Conservation (phyloP, 1,140 invertebrate species). For the Drosophila albomicans region DNA sequence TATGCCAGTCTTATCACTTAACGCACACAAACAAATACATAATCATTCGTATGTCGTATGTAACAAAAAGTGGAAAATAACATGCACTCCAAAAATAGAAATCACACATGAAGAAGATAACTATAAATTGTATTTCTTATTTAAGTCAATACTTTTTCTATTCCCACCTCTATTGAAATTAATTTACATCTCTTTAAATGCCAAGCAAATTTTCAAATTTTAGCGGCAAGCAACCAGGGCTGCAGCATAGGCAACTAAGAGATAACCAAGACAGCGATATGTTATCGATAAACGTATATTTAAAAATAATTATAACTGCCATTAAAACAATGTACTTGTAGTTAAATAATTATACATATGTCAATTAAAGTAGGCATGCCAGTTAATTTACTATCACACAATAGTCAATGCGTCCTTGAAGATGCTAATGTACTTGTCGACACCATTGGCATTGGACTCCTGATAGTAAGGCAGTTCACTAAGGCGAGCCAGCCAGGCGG, state of each 20-base stretch:
- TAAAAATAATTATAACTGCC: neutral
- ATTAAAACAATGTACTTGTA: neutral
- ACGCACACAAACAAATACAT: neutral
- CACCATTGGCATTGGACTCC: conserved; percentile 74
- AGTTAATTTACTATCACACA: conserved; percentile 7
- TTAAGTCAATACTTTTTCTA: no score
- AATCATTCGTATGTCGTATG: no score
- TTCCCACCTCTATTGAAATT: neutral
- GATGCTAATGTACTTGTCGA: conserved; percentile 71
- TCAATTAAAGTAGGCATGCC: neutral
- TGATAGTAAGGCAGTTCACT: conserved; percentile 81
- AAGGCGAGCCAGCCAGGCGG: conserved; percentile 73
- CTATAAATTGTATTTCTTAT: no score
- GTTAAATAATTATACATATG: neutral
- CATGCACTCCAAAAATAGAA: neutral
- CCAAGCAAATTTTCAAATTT: neutral
- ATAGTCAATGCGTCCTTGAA: conserved; percentile 56
- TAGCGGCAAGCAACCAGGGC: neutral
- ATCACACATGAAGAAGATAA: no score
- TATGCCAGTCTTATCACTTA: neutral
- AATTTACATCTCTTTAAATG: neutral
- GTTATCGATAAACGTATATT: conserved; percentile 26
- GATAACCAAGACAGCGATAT: neutral
- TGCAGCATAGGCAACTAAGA: neutral
- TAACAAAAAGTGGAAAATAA: neutral